These are phyloP conservation scores for Bolinopsis microptera DNA, from an alignment of 37 sponge, comb jelly and placozoan genomes.

Conservation along the genomic window DNA sequence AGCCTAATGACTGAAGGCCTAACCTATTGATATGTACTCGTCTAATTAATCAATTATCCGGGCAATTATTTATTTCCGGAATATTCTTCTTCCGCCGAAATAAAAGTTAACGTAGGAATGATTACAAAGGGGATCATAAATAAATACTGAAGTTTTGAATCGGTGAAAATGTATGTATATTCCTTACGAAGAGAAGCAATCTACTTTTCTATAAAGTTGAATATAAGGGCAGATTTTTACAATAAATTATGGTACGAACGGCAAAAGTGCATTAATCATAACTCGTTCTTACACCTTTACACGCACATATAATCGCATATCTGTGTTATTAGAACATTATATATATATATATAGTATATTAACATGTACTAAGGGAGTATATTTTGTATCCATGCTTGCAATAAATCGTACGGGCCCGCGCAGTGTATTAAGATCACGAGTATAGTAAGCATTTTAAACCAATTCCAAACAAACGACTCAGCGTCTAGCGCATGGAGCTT, in stretches of 20 bases:
- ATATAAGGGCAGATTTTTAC: background rate
- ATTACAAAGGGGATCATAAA: background rate
- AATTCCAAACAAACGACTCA: background rate
- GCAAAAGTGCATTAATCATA: background rate
- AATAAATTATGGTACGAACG: background rate
- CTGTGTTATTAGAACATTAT: background rate
- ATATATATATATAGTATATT: too few relatives aligned
- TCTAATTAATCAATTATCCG: background rate
- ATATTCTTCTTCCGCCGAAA: too few relatives aligned
- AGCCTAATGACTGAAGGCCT: background rate
- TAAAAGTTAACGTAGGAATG: too few relatives aligned
- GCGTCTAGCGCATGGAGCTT: background rate
- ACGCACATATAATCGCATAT: background rate
- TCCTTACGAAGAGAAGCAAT: background rate
- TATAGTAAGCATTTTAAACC: background rate
- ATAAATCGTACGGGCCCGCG: background rate
- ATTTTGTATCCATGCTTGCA: background rate
- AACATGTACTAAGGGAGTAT: background rate
- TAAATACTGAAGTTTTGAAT: background rate
- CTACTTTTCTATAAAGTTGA: background rate
- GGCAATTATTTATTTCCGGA: background rate
- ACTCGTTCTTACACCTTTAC: background rate
- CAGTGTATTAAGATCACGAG: background rate
- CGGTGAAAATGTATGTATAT: background rate
- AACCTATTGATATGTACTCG: background rate